These are phyloP conservation scores for Conger conger DNA, from an alignment of 2,113 vertebrate species.

Conservation along the genomic window DNA sequence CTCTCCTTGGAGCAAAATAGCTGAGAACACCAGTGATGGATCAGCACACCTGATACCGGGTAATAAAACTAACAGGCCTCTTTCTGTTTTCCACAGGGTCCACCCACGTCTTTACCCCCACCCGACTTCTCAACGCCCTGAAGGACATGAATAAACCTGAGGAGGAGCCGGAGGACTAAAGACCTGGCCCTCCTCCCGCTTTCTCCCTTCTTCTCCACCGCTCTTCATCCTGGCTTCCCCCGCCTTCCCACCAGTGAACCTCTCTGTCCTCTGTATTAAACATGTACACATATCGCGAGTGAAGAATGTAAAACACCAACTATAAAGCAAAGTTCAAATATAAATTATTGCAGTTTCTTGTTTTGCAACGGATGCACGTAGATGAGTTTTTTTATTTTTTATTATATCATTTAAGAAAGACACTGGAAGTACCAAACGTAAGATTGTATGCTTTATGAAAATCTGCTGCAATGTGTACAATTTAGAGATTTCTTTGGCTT, in stretches of 20 bases:
- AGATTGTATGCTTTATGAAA: neutral
- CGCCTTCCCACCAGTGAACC: neutral
- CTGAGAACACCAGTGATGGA: conserved; percentile 13
- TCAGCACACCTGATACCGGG: neutral
- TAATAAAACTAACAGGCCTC: neutral
- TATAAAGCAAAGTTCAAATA: neutral
- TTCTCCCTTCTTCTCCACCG: neutral
- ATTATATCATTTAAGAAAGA: neutral
- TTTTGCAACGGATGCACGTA: neutral
- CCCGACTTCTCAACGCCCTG: conserved; percentile 78
- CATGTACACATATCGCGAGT: neutral
- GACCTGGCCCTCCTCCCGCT: neutral
- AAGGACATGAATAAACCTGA: conserved; percentile 82
- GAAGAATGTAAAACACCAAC: neutral
- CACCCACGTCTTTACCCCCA: conserved; percentile 79
- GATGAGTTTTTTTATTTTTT: neutral
- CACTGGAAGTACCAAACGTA: neutral
- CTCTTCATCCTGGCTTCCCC: neutral
- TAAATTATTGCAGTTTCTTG: neutral
- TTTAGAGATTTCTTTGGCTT: neutral
- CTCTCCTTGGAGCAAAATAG: neutral
- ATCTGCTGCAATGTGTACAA: neutral
- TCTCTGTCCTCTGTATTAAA: neutral
- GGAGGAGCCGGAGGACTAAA: conserved; percentile 71
- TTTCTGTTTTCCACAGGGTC: conserved; percentile 58